Conservation (phyloP, 2,888 invertebrate species). For the Pristionchus fissidentatus region DNA sequence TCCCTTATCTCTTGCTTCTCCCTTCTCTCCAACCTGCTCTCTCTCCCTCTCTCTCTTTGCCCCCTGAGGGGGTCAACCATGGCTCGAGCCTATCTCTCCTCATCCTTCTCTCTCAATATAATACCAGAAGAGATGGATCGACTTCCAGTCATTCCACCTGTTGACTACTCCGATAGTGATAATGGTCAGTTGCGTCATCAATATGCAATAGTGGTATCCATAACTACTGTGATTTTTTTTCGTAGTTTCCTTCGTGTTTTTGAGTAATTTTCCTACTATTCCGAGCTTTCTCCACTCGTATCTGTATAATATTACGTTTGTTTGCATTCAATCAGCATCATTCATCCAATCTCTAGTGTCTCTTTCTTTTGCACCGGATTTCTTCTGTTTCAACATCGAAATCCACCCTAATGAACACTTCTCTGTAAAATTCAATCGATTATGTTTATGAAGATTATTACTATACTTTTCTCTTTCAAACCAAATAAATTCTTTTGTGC, state of each 20-base stretch:
- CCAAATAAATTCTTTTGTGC: no score
- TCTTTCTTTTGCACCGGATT: background rate
- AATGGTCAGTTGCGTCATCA: constrained; percentile 16
- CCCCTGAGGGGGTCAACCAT: constrained; percentile 45
- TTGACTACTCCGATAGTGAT: constrained; percentile 59
- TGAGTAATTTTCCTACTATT: background rate
- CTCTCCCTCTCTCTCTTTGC: background rate
- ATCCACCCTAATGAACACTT: no score
- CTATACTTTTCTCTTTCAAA: no score
- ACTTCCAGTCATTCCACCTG: constrained; percentile 54
- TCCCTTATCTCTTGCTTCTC: background rate
- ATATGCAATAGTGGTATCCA: background rate
- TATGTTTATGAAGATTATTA: no score
- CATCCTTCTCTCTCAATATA: constrained; percentile 68
- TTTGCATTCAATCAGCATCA: background rate
- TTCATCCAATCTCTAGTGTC: background rate
- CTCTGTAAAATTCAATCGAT: no score
- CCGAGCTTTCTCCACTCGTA: background rate
- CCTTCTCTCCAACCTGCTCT: constrained; percentile 7
- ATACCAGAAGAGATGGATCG: constrained; percentile 65
- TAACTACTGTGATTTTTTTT: background rate
- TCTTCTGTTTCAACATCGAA: no score
- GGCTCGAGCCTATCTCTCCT: constrained; percentile 45
- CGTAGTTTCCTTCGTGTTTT: background rate
- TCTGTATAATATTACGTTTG: background rate